These are phyloP conservation scores for Zoanthus gigantus DNA, from an alignment of 92 coral and sea anemone genomes.

Conservation along the genomic window DNA sequence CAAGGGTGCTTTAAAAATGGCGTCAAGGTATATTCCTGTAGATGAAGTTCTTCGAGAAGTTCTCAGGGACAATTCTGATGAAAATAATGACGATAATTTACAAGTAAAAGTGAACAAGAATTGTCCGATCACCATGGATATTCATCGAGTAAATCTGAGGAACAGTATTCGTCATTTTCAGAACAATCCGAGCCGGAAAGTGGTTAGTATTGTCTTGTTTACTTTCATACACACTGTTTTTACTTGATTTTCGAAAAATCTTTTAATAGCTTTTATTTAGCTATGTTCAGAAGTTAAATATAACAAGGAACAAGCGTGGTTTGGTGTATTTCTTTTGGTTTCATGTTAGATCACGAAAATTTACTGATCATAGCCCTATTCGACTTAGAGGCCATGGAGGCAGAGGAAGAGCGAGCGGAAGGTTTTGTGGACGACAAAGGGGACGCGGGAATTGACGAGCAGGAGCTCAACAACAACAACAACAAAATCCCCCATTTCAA, in stretches of 20 bases:
- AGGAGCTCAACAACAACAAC: no score
- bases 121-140: background rate
- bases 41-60: background rate
- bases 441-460: background rate
- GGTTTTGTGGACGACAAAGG: slow-evolving; percentile 2
- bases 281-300: no score
- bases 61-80: background rate
- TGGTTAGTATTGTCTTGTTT: background rate
- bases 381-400: background rate
- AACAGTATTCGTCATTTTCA: background rate
- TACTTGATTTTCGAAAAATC: no score
- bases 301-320: background rate
- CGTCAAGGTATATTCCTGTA: background rate
- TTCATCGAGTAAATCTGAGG: background rate
- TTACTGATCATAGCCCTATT: background rate
- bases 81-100: background rate
- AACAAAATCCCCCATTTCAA: no score
- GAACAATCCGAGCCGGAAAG: background rate
- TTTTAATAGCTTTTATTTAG: no score
- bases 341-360: background rate
- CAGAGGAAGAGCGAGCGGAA: background rate
- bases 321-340: background rate
- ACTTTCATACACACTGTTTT: no score
- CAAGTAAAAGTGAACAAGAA: background rate
- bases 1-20: slow-evolving; percentile 1